Base-by-base conservation (phyloP, 2,888 invertebrate genomes). In the Dinocampus coccinellae region DNA sequence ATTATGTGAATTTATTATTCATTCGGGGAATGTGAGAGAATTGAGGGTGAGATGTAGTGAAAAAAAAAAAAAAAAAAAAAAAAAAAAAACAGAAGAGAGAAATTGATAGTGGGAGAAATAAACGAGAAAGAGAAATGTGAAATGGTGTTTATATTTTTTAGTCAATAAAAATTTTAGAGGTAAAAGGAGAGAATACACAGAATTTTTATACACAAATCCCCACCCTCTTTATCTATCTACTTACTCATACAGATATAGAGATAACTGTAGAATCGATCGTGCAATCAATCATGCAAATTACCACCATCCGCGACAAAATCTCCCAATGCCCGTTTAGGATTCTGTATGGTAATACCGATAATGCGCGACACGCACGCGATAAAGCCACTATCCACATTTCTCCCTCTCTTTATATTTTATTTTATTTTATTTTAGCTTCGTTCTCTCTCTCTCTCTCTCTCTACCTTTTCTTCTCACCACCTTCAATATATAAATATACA, bases 201-300 rank as follows among this genome's bases (percentile, higher is more conserved):
- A n/a, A n/a, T n/a, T n/a, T n/a, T n/a, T 2, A 16, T n/a, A 42
- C 16, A 36, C 13, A 36, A 1, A 36, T 1, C 10, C n/a, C 3
- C 29, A 29, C 3, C 3, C 29, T 3, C 29, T n/a, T n/a, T 36
- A 42, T 42, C 13, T 42, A n/a, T 42, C 13, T 47, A 47, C 16
- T 16, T 47, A 47, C 0, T 42, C 20, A 58, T 24, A 24, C 20
- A 69, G 62, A 58, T 24, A 71, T 65, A 57, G 65, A 70, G 70
- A 73, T 68, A 70, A 52, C 68, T 62, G 69, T 72, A 47, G 73
- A 73, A 76, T 76, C 76, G 76, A 76, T 76, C 78, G 77, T 75
- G 80, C 79, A 83, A 85, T 85, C 84, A 85, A 85, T 84, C 83
- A 84, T 83, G 85, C 83, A 84, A 85, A 84, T 76, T 84, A 78